Conservation (phyloP, 2,113 vertebrate species). For the Ptyas mucosa region DNA sequence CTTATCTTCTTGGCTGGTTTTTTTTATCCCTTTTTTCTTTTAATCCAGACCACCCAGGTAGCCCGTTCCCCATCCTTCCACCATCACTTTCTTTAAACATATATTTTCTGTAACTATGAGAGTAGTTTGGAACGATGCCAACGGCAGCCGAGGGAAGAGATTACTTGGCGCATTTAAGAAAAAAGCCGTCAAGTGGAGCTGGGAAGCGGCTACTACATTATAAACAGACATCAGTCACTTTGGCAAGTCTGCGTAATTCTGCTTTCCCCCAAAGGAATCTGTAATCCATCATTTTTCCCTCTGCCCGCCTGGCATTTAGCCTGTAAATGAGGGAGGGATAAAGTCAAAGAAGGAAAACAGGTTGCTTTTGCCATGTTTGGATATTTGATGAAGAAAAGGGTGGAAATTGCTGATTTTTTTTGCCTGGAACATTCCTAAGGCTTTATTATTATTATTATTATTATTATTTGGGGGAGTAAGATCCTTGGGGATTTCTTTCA, state of each 20-base stretch:
- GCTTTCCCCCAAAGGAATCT: not conserved
- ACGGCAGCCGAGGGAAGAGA: not conserved
- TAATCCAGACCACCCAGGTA: not conserved
- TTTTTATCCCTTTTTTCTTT: too few relatives aligned
- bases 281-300: not conserved
- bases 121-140: not conserved
- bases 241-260: not conserved
- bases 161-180: not conserved
- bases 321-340: not conserved
- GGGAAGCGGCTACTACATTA: not conserved
- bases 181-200: not conserved
- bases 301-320: not conserved
- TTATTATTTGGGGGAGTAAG: too few relatives aligned
- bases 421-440: not conserved
- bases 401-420: not conserved
- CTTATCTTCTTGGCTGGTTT: not conserved
- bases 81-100: not conserved
- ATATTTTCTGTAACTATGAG: not conserved
- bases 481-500: too few relatives aligned
- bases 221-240: not conserved
- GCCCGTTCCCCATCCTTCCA: not conserved
- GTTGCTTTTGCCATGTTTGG: not conserved
- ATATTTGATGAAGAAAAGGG: not conserved
- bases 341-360: not conserved
- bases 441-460: not conserved